Conservation (phyloP, 2,888 invertebrate species). For the Panorpa germanica region DNA sequence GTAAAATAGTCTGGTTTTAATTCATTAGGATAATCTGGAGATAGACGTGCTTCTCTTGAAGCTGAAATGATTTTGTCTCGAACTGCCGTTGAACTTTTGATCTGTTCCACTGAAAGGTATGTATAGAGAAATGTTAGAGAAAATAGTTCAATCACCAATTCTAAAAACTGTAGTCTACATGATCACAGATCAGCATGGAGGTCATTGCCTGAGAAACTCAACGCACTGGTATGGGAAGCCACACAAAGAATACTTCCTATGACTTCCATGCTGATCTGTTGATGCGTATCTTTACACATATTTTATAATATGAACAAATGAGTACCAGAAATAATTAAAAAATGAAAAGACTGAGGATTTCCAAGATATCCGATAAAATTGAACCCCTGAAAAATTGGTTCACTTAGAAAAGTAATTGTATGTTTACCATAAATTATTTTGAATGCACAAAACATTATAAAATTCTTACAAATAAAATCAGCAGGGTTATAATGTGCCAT, state of each 20-base stretch:
- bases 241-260: too few species aligned
- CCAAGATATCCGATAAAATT: background rate
- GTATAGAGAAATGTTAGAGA: too few species aligned
- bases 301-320: too few species aligned
- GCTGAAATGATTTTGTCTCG: constrained; percentile 46
- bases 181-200: too few species aligned
- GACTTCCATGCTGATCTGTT: too few species aligned
- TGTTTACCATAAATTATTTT: constrained; percentile 4
- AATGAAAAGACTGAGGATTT: too few species aligned
- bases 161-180: too few species aligned
- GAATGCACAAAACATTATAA: constrained; percentile 1
- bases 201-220: too few species aligned
- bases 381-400: constrained; percentile 1
- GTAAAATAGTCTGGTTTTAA: constrained; percentile 18
- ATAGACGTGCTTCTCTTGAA: constrained; percentile 37
- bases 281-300: too few species aligned
- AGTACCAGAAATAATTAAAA: too few species aligned
- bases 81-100: constrained; percentile 47
- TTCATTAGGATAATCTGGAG: constrained; percentile 35
- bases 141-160: too few species aligned
- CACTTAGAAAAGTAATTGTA: constrained; percentile 7
- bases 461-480: constrained; percentile 55
- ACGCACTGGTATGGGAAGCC: too few species aligned
- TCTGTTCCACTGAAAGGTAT: constrained; percentile 45
- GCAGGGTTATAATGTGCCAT: constrained; percentile 67